Conservation (phyloP, 2,888 invertebrate species). For the Prosopocoilus inquinatus region DNA sequence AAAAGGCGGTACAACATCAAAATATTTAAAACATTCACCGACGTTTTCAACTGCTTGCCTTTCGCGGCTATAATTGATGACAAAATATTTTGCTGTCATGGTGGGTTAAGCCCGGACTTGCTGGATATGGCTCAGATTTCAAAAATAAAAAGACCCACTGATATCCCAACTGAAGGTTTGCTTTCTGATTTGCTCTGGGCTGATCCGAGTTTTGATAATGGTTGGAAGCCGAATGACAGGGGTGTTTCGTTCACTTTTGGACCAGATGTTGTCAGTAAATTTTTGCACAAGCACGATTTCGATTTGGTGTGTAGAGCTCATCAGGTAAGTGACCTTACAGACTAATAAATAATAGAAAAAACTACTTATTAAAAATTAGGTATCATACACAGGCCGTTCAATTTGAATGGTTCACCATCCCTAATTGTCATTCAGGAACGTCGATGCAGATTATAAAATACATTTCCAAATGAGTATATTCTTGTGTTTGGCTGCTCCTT, state of each 20-base stretch:
- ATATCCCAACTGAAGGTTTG: slow-evolving; percentile 36
- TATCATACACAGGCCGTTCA: too few species aligned
- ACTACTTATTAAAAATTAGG: neutral
- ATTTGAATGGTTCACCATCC: too few species aligned
- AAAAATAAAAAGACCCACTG: slow-evolving; percentile 37
- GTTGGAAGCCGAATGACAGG: slow-evolving; percentile 40
- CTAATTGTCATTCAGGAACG: too few species aligned
- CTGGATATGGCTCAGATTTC: slow-evolving; percentile 39
- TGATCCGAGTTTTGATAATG: slow-evolving; percentile 34
- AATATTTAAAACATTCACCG: slow-evolving; percentile 46
- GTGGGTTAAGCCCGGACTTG: slow-evolving; percentile 45
- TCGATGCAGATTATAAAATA: too few species aligned
- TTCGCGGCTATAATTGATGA: slow-evolving; percentile 45
- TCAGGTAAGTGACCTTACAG: slow-evolving; percentile 29
- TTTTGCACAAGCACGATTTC: slow-evolving; percentile 39
- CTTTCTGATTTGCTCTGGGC: slow-evolving; percentile 43
- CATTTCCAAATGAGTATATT: too few species aligned
- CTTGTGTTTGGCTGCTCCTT: too few species aligned
- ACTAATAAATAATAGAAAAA: too few species aligned
- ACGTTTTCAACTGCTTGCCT: slow-evolving; percentile 45
- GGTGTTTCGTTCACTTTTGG: slow-evolving; percentile 42
- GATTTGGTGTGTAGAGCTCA: slow-evolving; percentile 42
- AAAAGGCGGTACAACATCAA: slow-evolving; percentile 45
- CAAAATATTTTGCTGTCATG: slow-evolving; percentile 47
- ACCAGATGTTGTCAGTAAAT: slow-evolving; percentile 37